Conservation (phyloP, 2,888 invertebrate species). For the Drosophila ezoana region DNA sequence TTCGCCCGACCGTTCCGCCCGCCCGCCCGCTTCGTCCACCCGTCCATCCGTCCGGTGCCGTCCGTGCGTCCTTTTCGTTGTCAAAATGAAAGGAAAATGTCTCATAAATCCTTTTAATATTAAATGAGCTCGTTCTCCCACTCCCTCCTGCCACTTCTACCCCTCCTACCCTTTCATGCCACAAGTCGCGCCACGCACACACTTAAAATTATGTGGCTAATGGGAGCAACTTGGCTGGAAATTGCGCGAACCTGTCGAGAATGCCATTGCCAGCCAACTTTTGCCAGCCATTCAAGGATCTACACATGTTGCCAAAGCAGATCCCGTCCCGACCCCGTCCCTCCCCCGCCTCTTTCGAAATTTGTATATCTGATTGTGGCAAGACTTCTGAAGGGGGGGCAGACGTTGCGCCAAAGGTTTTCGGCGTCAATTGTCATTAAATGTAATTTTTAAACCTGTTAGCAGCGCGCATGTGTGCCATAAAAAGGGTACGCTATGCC, state of each 20-base stretch:
- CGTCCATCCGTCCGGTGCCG: slow-evolving; percentile 29
- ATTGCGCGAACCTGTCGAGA: slow-evolving; percentile 70
- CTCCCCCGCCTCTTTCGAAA: slow-evolving; percentile 3
- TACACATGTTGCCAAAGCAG: slow-evolving; percentile 52
- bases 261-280: slow-evolving; percentile 53
- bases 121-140: slow-evolving; percentile 77
- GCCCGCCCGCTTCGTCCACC: neutral
- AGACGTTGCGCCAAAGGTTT: slow-evolving; percentile 2
- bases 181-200: slow-evolving; percentile 67
- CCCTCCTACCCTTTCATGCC: slow-evolving; percentile 1
- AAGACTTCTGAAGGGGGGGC: slow-evolving; percentile 7
- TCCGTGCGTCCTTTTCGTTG: slow-evolving; percentile 64
- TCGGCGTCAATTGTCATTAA: slow-evolving; percentile 74
- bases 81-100: slow-evolving; percentile 82
- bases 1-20: neutral
- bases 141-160: neutral
- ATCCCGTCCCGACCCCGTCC: neutral
- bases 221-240: slow-evolving; percentile 80
- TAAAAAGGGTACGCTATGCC: slow-evolving; percentile 64
- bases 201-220: slow-evolving; percentile 81
- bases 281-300: slow-evolving; percentile 40
- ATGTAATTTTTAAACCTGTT: slow-evolving; percentile 80
- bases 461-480: slow-evolving; percentile 66
- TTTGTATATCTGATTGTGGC: slow-evolving; percentile 57
- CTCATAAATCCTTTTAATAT: slow-evolving; percentile 84